Base-by-base conservation (phyloP, 2,113 vertebrate species). In the Mesembrinibis cayennensis region DNA sequence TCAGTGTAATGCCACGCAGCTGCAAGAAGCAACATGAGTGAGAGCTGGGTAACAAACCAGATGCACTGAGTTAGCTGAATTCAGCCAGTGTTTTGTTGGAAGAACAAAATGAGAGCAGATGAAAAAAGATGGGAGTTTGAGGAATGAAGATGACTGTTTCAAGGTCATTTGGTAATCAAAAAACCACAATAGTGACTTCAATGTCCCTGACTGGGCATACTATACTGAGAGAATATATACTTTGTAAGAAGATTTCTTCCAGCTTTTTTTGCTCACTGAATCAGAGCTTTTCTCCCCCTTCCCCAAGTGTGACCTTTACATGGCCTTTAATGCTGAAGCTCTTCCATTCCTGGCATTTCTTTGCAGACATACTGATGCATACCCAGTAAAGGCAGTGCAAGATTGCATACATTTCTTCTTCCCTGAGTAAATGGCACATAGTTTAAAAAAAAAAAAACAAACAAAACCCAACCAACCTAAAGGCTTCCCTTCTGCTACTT, bases 381-480 rank as follows among this genome's bases (percentile, higher is more conserved):
- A 82, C 42, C 40, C 44, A 53, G 45, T 14, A 65, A 85, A 83
- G 85, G 85, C 85, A 93, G 90, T 80, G 74, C 85, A 94, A 91
- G 74, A 82, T 36, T 70, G 84, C 1, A 8, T 56, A 80, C 26
- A 0, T 58, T 73, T 88, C 87, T 94, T 91, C 96, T 85, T 97
- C 94, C 95, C 95, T 94, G 95, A 96, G 93, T 91, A 95, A 96
- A 91, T 26, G 56, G 84, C 73, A 95, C 65, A 62, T 2, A 63
- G 80, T 52, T 76, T 78, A 91, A 84, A 61, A 53, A n/a, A 40
- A 15, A 36, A 6, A 9, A 27, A 19, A 5, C n/a, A n/a, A 49
- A 10, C 5, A 12, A 30, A 4, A 11, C 11, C 7, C 8, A 59
- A 72, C 40, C 40, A 42, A n/a, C 19, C 59, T 36, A n/a, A 94